These are phyloP conservation scores for Mus minutoides DNA, from an alignment of 2,797 vertebrate genomes.

Conservation along the genomic window DNA sequence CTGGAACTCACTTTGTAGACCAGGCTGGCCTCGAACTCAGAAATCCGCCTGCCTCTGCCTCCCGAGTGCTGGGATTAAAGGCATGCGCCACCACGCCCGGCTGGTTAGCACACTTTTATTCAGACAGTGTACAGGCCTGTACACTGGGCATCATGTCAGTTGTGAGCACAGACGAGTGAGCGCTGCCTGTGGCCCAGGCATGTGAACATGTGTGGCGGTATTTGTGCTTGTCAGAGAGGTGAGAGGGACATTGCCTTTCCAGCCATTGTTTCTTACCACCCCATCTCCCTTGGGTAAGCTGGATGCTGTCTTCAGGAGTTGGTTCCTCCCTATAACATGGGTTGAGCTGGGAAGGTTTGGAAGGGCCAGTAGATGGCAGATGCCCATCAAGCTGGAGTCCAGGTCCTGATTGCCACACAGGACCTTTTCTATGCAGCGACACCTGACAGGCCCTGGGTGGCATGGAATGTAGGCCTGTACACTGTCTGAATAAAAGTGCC, in stretches of 20 bases:
- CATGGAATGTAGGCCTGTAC: not conserved
- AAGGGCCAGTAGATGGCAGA: not conserved
- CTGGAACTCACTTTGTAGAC: too few relatives aligned
- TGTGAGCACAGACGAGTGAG: not conserved
- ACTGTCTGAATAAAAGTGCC: not conserved
- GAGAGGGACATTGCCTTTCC: not conserved
- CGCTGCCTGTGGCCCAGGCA: not conserved
- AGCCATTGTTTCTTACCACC: not conserved
- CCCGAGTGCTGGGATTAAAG: too few relatives aligned
- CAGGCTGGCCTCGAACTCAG: too few relatives aligned
- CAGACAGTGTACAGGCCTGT: too few relatives aligned
- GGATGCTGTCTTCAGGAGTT: not conserved
- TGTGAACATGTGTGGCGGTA: too few relatives aligned
- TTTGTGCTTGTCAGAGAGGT: not conserved
- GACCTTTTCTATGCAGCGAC: not conserved
- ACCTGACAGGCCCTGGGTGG: not conserved
- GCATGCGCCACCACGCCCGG: too few relatives aligned
- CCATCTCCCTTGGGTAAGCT: not conserved
- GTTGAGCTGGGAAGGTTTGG: not conserved
- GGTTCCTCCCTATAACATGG: not conserved
- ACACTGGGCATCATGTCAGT: too few relatives aligned
- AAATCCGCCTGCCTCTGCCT: too few relatives aligned
- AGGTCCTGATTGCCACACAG: too few relatives aligned
- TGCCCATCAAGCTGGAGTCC: not conserved
- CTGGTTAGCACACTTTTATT: too few relatives aligned